Conservation (phyloP, 2,797 vertebrate genomes). For the Peromyscus attwateri region DNA sequence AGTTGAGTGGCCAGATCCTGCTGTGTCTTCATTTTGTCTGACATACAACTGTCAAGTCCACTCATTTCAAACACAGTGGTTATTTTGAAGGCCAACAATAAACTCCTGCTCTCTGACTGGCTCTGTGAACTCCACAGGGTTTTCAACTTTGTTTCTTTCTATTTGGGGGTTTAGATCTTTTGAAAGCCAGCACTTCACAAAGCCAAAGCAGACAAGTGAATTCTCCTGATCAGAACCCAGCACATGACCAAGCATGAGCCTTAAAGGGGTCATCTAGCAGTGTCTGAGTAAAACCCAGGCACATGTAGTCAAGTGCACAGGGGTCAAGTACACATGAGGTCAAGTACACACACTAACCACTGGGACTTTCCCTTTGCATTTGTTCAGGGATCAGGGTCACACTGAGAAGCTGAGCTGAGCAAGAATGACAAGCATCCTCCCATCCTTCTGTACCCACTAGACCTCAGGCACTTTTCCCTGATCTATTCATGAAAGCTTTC, state of each 20-base stretch:
- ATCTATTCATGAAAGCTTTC: no score
- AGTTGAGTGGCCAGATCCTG: slow-evolving; percentile 62
- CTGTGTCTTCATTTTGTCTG: slow-evolving; percentile 73
- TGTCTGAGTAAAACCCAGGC: neutral
- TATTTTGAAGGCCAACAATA: slow-evolving; percentile 80
- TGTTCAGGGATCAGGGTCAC: rapidly evolving
- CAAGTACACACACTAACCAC: neutral
- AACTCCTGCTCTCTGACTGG: slow-evolving; percentile 82
- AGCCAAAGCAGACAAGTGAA: slow-evolving; percentile 79
- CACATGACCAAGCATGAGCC: neutral
- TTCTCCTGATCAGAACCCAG: slow-evolving; percentile 64
- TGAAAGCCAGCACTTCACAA: slow-evolving; percentile 73
- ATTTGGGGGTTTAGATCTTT: slow-evolving; percentile 83
- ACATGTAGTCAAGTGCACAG: rapidly evolving
- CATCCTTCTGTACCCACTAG: neutral
- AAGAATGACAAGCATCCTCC: neutral
- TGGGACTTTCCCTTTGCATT: neutral
- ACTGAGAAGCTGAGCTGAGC: neutral
- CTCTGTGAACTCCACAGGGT: slow-evolving; percentile 79
- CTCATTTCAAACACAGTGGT: slow-evolving; percentile 80
- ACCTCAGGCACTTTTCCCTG: neutral
- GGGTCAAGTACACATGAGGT: neutral
- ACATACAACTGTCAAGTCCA: slow-evolving; percentile 79
- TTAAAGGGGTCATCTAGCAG: neutral
- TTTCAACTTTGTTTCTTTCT: slow-evolving; percentile 82